Conservation (phyloP, 2,113 vertebrate genomes). For the Hippocampus mohnikei region DNA sequence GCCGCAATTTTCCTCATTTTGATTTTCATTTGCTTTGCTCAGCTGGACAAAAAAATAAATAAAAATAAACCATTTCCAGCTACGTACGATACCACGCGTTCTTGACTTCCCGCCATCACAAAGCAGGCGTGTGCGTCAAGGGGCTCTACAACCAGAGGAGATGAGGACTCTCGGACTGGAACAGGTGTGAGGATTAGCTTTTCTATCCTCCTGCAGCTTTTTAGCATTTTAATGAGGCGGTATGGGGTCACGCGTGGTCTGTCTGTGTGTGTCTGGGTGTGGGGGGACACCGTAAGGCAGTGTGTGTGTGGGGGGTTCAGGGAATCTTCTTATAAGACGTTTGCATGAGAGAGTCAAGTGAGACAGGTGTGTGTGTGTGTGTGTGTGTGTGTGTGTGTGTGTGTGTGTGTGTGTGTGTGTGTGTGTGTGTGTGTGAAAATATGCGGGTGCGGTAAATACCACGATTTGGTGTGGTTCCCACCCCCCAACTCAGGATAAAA, state of each 20-base stretch:
- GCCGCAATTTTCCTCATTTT: neutral
- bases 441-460: conserved; percentile 9
- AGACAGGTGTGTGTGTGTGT: conserved; percentile 28
- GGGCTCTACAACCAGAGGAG: conserved; percentile 44
- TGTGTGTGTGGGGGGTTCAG: conserved; percentile 35
- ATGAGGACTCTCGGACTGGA: conserved; percentile 41
- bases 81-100: too few species aligned
- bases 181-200: conserved; percentile 52
- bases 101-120: conserved; percentile 20
- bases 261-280: conserved; percentile 66
- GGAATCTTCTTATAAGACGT: conserved; percentile 56
- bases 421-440: conserved; percentile 34
- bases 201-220: conserved; percentile 55
- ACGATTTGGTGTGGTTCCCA: conserved; percentile 11
- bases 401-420: conserved; percentile 32
- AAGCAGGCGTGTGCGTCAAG: conserved; percentile 6
- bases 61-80: conserved; percentile 25
- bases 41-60: neutral
- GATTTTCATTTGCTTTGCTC: neutral
- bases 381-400: conserved; percentile 28
- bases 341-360: conserved; percentile 49
- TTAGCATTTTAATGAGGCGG: conserved; percentile 75
- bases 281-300: conserved; percentile 7
- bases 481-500: conserved; percentile 56
- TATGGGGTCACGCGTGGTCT: conserved; percentile 45